Evolutionary conservation across 2,113 vertebrate genomes (phyloP), one percentile per base, ranked within the genome.

Genomic region (Spheniscus mendiculus): DNA sequence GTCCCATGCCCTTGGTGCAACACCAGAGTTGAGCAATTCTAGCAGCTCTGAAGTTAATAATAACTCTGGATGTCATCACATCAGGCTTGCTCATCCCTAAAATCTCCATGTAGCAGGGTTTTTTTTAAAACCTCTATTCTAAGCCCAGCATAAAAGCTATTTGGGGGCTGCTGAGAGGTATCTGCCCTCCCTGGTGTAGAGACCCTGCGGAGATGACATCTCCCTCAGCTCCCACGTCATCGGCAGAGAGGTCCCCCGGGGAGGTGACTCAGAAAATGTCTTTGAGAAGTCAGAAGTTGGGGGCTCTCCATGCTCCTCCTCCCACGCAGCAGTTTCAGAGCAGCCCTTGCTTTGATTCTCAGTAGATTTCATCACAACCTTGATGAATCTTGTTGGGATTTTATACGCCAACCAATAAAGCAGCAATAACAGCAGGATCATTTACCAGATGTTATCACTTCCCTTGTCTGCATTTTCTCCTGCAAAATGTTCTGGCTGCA

Each of bases 391-490:
- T 44, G 12, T 19, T 67, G 80, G 53, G 44, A 49, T 86, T 95
- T 92, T 80, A 69, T 55, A 77, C 0, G 1, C 23, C 80, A 86
- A 32, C 66, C 66, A 76, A 92, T 86, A 88, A 92, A 88, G 12
- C n/a, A 72, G 66, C 65, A 76, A 49, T 80, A 86, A 80, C 58
- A 47, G 53, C 45, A 72, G 49, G 91, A 80, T 80, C 76, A 69
- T 96, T 96, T 65, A 45, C 47, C 91, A 96, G 93, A 87, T 65
- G 83, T 70, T 89, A 77, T 52, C 91, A 52, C 80, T 49, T 89
- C 76, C 62, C 38, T 80, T 0, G 0, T n/a, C 80, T 72, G 56
- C 74, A 47, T 74, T 88, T 69, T 32, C 47, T 63, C 47, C 86
- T 52, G 85, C 59, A 88, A 42, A 77, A 19, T 3, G 0, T 66